A percentile compares a stretch with the other conserved stretches of the same genome.
phyloP scores from a whole-genome alignment of 2,888 invertebrate species.

The Calliscelio sp. region DNA sequence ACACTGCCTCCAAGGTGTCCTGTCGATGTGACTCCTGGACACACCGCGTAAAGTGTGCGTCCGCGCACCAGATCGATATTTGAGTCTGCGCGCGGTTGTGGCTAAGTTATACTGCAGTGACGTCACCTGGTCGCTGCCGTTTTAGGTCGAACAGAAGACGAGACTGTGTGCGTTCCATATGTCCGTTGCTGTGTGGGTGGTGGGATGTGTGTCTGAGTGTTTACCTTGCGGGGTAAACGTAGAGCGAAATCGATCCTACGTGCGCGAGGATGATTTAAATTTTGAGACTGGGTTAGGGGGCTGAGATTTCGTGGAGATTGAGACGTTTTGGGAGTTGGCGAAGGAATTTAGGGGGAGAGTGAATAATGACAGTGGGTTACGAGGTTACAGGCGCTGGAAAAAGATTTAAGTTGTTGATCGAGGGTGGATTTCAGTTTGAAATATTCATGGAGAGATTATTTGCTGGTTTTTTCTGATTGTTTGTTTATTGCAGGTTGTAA shows the following conservation, averaged over 20 bases:
- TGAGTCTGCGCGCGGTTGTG: constrained; percentile 76
- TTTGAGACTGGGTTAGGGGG: constrained; percentile 1
- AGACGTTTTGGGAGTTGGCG: background rate
- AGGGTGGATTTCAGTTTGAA: too few species aligned
- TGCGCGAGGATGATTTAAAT: background rate
- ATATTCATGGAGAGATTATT: too few species aligned
- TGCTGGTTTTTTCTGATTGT: too few species aligned
- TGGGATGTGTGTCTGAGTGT: background rate
- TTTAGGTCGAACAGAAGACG: constrained; percentile 50
- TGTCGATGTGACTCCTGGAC: constrained; percentile 74
- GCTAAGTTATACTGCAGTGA: constrained; percentile 77
- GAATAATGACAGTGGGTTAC: background rate
- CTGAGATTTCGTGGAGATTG: constrained; percentile 1
- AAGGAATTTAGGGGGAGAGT: background rate
- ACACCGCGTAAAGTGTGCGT: constrained; percentile 65
- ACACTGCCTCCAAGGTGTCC: constrained; percentile 72
- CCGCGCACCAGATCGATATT: constrained; percentile 78
- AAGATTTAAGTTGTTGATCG: too few species aligned
- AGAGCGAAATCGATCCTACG: constrained; percentile 21
- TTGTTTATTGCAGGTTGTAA: too few species aligned
- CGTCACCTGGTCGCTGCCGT: constrained; percentile 73
- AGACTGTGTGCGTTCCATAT: background rate
- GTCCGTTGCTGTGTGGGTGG: background rate
- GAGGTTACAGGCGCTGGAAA: background rate
- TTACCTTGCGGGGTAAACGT: constrained; percentile 32